Evolutionary conservation across 2,113 vertebrate genomes (phyloP), one percentile per base, ranked within the genome.

Genomic region (Rousettus leschenaultii): DNA sequence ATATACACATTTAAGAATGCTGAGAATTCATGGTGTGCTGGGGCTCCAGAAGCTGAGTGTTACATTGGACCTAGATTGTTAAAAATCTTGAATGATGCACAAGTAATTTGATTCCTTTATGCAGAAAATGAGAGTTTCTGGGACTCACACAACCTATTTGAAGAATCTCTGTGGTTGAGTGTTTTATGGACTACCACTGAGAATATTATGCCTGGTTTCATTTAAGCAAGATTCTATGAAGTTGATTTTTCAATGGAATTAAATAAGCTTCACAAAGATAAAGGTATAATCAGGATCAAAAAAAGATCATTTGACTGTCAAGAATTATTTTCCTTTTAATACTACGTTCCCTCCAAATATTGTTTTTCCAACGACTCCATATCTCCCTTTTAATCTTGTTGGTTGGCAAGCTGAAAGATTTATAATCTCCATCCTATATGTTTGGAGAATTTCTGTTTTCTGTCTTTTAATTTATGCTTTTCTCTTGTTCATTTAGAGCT

Each of bases 231-330:
- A 48, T 74, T 75, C 68, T 51, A 70, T 55, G 40, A 94, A 28
- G 24, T 16, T 85, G 0, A 33, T 15, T 63, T 84, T 90, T 4
- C 40, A 24, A 48, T 43, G 16, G 12, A 80, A 38, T 22, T n/a
- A 48, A 65, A 30, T n/a, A 70, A 40, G 2, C 10, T 59, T 55
- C 13, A 28, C 14, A 35, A 43, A 66, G 48, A 51, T 51, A 77
- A 80, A 61, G 30, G 70, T 65, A 78, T 71, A 66, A 65, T 91
- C 55, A 91, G 33, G 22, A 92, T 95, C 35, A 77, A 95, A 65
- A 65, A 95, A 96, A 94, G 4, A 24, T 33, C 28, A 35, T 92
- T 95, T 61, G 91, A 18, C 3, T 24, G 59, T 85, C 55, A 89
- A 94, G 38, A 7, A 83, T 75, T 73, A 28, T 35, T 84, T 95